Conservation (phyloP, 1,140 invertebrate genomes). For the Danaus melanippus region DNA sequence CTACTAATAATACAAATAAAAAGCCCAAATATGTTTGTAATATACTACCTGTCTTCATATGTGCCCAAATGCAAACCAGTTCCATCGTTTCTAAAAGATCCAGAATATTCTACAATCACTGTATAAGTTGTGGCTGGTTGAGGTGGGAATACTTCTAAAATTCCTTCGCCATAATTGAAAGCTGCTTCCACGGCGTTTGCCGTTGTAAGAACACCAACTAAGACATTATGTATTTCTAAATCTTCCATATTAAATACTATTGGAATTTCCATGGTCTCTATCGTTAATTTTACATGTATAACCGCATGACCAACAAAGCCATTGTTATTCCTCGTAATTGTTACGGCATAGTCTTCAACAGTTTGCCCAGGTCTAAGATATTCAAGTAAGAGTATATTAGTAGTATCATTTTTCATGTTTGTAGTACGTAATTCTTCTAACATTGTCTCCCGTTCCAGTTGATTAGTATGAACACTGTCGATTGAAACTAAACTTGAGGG, state of each 20-base stretch:
- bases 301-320: slow-evolving; percentile 37
- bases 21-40: neutral
- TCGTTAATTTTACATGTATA: slow-evolving; percentile 33
- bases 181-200: slow-evolving; percentile 20
- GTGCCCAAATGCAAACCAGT: slow-evolving; percentile 32
- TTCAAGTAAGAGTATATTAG: no score
- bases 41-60: slow-evolving; percentile 30
- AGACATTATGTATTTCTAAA: slow-evolving; percentile 30
- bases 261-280: slow-evolving; percentile 26
- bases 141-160: slow-evolving; percentile 32
- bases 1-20: neutral
- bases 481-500: no score
- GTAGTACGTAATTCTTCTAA: slow-evolving; percentile 17
- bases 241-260: slow-evolving; percentile 34
- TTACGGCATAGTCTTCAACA: slow-evolving; percentile 29
- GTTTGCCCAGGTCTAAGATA: slow-evolving; percentile 29
- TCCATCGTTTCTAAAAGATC: slow-evolving; percentile 43
- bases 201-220: slow-evolving; percentile 30
- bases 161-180: slow-evolving; percentile 22
- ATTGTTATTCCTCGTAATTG: slow-evolving; percentile 28
- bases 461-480: no score
- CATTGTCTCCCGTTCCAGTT: neutral
- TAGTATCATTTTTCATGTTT: no score
- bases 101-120: slow-evolving; percentile 54
- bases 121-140: slow-evolving; percentile 23